Evolutionary conservation across 2,113 vertebrate genomes (phyloP).

Genomic region (Corydoras maculifer): DNA sequence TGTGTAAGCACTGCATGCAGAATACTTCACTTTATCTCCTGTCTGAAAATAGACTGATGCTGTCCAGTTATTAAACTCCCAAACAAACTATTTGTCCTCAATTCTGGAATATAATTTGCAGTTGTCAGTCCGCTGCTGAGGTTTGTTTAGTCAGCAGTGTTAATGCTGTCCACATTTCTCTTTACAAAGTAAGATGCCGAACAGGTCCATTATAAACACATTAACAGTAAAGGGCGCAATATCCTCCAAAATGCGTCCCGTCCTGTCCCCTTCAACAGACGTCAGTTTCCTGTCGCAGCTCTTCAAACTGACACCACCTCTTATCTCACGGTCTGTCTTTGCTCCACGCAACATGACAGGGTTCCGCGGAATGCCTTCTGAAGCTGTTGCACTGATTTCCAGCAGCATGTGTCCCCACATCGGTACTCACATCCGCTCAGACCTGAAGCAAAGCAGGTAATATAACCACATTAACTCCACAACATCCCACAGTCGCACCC

Average conservation of each 20-base stretch:
- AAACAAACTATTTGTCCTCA: too few relatives aligned
- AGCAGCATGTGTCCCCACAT: not conserved
- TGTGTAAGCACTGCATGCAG: too few relatives aligned
- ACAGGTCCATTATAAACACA: not conserved
- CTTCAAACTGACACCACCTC: not conserved
- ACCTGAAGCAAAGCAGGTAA: too few relatives aligned
- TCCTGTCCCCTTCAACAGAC: not conserved
- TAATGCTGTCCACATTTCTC: not conserved
- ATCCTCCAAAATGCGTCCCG: not conserved
- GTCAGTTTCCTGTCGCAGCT: not conserved
- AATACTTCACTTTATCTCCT: too few relatives aligned
- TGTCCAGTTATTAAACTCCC: too few relatives aligned
- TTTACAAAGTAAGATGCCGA: not conserved
- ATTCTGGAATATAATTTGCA: too few relatives aligned
- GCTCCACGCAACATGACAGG: not conserved
- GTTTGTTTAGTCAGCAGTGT: not conserved
- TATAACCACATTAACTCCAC: too few relatives aligned
- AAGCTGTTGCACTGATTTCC: not conserved
- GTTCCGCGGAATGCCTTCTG: not conserved
- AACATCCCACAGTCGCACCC: too few relatives aligned
- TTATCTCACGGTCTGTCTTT: not conserved
- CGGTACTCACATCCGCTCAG: not conserved
- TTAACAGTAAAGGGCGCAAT: not conserved
- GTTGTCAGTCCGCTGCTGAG: too few relatives aligned
- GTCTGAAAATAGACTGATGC: too few relatives aligned